Evolutionary conservation across 2,888 invertebrate genomes (phyloP).

Genomic region (Microplitis manilae): DNA sequence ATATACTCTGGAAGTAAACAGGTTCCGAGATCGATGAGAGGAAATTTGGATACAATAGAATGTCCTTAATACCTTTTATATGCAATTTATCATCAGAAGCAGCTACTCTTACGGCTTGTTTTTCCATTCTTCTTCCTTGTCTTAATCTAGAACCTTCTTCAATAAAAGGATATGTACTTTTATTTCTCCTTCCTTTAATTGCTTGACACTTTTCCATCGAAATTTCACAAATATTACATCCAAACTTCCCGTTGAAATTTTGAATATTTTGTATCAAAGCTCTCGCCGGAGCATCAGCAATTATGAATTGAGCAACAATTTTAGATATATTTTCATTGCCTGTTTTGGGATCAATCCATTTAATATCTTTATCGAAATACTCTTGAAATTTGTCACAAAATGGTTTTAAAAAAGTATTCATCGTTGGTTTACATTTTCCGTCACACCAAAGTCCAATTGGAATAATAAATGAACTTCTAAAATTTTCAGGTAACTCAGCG

Average conservation of each 20-base stretch:
- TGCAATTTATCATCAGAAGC: neutral
- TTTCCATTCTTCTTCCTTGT: conserved; percentile 22
- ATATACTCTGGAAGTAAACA: conserved; percentile 46
- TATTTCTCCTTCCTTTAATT: neutral
- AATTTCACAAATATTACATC: conserved; percentile 47
- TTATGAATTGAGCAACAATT: conserved; percentile 42
- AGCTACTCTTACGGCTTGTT: neutral
- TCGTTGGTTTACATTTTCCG: conserved; percentile 32
- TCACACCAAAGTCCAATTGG: conserved; percentile 43
- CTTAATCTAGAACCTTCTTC: conserved; percentile 10
- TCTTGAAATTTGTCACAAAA: conserved; percentile 39
- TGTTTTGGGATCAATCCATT: conserved; percentile 38
- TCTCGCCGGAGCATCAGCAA: conserved; percentile 45
- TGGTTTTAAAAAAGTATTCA: conserved; percentile 46
- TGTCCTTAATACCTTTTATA: neutral
- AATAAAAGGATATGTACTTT: conserved; percentile 2
- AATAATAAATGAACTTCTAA: conserved; percentile 36
- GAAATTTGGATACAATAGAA: conserved; percentile 31
- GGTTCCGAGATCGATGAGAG: conserved; percentile 40
- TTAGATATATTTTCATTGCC: conserved; percentile 26
- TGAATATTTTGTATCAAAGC: conserved; percentile 42
- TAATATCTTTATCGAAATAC: conserved; percentile 41
- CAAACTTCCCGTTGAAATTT: conserved; percentile 43
- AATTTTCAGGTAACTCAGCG: conserved; percentile 42
- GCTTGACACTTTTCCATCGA: neutral